phyloP scores from a whole-genome alignment of 2,113 vertebrate species.

The Solea senegalensis region DNA sequence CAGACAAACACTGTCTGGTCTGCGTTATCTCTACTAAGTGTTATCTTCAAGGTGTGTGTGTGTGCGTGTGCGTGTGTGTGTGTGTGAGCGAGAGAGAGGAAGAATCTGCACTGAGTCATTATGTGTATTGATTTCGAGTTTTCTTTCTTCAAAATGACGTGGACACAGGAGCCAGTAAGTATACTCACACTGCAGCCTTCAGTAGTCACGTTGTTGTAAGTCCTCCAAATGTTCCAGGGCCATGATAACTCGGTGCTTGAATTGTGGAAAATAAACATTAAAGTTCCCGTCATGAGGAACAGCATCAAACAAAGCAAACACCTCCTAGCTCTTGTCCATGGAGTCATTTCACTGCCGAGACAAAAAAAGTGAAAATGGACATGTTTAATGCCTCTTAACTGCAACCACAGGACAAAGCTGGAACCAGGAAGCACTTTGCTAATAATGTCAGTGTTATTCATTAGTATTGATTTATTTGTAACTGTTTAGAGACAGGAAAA shows the following conservation, averaged over 20 bases:
- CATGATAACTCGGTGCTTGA: accelerated
- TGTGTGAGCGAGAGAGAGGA: too few species aligned
- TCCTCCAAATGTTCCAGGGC: not conserved
- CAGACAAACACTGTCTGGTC: too few species aligned
- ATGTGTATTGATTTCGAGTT: too few species aligned
- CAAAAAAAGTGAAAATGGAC: constrained; percentile 19
- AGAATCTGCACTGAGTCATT: too few species aligned
- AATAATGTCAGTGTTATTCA: not conserved
- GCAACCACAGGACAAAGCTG: not conserved
- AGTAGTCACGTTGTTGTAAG: not conserved
- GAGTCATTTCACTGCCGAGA: constrained; percentile 45
- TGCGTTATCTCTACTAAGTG: too few species aligned
- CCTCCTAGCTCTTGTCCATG: not conserved
- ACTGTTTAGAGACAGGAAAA: not conserved
- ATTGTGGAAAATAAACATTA: not conserved
- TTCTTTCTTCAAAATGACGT: not conserved
- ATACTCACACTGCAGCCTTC: constrained; percentile 26
- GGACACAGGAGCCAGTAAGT: not conserved
- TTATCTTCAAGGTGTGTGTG: too few species aligned
- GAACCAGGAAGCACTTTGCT: constrained; percentile 23
- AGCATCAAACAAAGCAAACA: not conserved
- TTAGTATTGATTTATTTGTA: not conserved
- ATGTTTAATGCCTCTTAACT: not conserved
- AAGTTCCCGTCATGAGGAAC: not conserved
- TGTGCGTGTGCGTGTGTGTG: too few species aligned